Evolutionary conservation across 2,888 invertebrate species (phyloP).

Genomic region (Trachelus stipa): DNA sequence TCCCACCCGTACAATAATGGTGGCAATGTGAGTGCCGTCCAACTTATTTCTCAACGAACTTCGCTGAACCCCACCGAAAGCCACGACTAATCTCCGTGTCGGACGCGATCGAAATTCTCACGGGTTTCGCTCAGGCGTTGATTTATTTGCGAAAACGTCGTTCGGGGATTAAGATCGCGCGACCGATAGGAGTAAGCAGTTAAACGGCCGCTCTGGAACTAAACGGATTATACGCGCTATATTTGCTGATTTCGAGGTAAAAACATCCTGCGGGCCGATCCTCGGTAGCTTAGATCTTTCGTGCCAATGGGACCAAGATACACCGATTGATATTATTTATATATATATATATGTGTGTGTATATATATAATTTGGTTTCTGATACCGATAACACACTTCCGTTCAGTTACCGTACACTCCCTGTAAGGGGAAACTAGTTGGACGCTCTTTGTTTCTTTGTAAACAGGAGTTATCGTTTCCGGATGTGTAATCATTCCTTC

Average conservation of each 20-base stretch:
- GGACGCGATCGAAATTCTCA: slow-evolving; percentile 54
- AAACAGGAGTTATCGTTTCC: not conserved
- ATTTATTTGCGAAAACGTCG: slow-evolving; percentile 44
- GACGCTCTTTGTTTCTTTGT: not conserved
- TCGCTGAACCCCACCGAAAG: not conserved
- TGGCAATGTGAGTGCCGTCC: not conserved
- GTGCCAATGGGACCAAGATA: not conserved
- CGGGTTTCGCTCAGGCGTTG: slow-evolving; percentile 35
- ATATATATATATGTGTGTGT: too few species aligned
- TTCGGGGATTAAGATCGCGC: slow-evolving; percentile 41
- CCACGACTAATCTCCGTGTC: slow-evolving; percentile 50
- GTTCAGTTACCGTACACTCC: not conserved
- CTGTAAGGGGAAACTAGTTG: not conserved
- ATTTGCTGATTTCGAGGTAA: slow-evolving; percentile 31
- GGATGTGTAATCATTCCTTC: not conserved
- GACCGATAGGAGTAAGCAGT: slow-evolving; percentile 28
- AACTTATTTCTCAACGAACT: slow-evolving; percentile 3
- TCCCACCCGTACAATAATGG: not conserved
- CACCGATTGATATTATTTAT: not conserved
- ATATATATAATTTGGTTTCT: not conserved
- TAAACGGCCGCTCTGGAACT: slow-evolving; percentile 44
- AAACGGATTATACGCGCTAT: slow-evolving; percentile 37
- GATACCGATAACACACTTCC: not conserved
- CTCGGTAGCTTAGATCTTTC: slow-evolving; percentile 11
- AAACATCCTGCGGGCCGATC: not conserved